Evolutionary conservation across 2,113 vertebrate species (phyloP).

Genomic region (Ramphastos sulfuratus): DNA sequence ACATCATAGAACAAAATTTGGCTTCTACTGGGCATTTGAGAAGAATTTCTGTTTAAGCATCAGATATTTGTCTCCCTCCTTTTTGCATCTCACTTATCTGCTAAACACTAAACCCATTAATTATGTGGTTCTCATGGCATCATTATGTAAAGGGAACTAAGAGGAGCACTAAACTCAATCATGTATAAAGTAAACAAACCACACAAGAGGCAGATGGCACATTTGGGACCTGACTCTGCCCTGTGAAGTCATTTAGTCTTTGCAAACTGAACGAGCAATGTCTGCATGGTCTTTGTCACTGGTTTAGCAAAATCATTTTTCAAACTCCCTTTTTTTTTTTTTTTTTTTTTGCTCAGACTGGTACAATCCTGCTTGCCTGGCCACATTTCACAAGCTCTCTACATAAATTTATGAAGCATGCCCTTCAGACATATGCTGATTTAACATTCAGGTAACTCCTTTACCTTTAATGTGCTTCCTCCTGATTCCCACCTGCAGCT

Average conservation of each 20-base stretch:
- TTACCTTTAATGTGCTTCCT: constrained; percentile 2
- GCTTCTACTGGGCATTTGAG: neutral
- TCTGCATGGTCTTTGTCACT: neutral
- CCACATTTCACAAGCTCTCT: neutral
- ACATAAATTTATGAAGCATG: rapidly evolving
- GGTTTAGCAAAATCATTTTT: neutral
- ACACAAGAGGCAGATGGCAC: constrained; percentile 25
- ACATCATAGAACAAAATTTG: neutral
- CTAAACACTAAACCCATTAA: constrained; percentile 7
- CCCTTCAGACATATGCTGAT: neutral
- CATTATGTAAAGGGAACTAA: constrained; percentile 25
- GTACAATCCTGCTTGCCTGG: neutral
- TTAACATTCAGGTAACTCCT: neutral
- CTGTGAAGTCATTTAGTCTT: neutral
- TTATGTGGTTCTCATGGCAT: constrained; percentile 17
- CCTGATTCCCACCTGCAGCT: neutral
- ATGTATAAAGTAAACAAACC: constrained; percentile 52
- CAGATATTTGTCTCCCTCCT: neutral
- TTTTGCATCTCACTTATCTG: neutral
- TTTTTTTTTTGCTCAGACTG: neutral
- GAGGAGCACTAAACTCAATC: neutral
- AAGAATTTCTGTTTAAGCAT: neutral
- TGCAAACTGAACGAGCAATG: neutral
- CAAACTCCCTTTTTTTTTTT: neutral
- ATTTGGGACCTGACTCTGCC: constrained; percentile 32